Conservation (phyloP, 2,113 vertebrate species). For the Podocnemis expansa region DNA sequence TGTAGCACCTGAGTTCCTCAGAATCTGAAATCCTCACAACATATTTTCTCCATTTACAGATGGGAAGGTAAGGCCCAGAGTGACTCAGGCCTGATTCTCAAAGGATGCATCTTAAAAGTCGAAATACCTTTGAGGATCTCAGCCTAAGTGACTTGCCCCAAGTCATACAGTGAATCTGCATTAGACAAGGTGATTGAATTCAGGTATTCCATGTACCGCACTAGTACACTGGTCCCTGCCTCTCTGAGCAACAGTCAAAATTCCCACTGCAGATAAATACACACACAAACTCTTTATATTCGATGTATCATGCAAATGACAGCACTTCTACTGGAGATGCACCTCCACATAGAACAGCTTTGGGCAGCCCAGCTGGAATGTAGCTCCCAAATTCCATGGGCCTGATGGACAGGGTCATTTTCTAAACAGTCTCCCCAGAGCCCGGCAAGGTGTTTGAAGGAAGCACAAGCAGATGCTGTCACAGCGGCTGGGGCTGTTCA, state of each 20-base stretch:
- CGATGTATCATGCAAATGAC: background rate
- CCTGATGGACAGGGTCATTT: background rate
- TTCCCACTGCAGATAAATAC: accelerated
- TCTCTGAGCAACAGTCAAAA: background rate
- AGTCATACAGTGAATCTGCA: background rate
- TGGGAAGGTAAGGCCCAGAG: background rate
- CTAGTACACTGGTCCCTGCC: background rate
- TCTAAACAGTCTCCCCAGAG: background rate
- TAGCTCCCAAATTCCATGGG: background rate
- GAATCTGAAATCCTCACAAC: background rate
- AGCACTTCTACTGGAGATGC: background rate
- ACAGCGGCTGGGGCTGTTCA: background rate
- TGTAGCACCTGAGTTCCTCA: slow-evolving; percentile 30
- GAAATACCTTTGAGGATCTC: background rate
- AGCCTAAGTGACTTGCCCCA: background rate
- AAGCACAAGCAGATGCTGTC: background rate
- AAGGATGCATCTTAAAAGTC: background rate
- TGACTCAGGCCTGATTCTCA: background rate
- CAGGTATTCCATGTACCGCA: background rate
- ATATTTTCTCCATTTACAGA: background rate
- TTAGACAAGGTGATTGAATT: background rate
- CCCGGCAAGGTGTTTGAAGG: background rate
- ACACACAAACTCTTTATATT: background rate
- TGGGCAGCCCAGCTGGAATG: accelerated
- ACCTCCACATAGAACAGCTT: background rate